phyloP scores from a whole-genome alignment of 2,113 vertebrate genomes.

The Scalopus aquaticus region DNA sequence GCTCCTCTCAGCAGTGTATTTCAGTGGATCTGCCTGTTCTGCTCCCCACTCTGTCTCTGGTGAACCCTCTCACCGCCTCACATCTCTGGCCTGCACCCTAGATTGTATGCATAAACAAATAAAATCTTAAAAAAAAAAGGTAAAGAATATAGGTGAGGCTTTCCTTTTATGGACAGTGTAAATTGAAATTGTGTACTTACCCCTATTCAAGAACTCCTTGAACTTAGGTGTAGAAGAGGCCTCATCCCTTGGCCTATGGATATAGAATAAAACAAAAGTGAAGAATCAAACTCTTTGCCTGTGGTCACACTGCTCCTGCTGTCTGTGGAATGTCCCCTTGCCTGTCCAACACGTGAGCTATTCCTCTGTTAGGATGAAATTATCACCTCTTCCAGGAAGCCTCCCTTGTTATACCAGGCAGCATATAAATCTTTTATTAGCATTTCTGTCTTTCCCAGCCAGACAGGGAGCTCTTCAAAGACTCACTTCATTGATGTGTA shows the following conservation, averaged over 20 bases:
- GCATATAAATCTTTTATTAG: not conserved
- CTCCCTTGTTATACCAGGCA: not conserved
- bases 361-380: not conserved
- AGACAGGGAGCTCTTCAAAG: not conserved
- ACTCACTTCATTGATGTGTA: not conserved
- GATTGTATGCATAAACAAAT: no score
- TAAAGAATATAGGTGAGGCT: not conserved
- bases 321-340: not conserved
- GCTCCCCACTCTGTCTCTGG: no score
- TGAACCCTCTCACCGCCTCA: no score
- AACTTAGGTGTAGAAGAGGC: not conserved
- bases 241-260: not conserved
- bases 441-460: not conserved
- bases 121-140: no score
- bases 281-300: not conserved
- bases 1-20: no score
- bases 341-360: not conserved
- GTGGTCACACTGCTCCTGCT: not conserved
- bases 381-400: not conserved
- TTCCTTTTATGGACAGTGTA: not conserved
- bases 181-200: not conserved
- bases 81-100: no score
- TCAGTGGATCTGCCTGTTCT: no score
- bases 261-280: not conserved
- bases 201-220: not conserved